phyloP scores from a whole-genome alignment of 2,113 vertebrate species.

The Callipepla squamata region DNA sequence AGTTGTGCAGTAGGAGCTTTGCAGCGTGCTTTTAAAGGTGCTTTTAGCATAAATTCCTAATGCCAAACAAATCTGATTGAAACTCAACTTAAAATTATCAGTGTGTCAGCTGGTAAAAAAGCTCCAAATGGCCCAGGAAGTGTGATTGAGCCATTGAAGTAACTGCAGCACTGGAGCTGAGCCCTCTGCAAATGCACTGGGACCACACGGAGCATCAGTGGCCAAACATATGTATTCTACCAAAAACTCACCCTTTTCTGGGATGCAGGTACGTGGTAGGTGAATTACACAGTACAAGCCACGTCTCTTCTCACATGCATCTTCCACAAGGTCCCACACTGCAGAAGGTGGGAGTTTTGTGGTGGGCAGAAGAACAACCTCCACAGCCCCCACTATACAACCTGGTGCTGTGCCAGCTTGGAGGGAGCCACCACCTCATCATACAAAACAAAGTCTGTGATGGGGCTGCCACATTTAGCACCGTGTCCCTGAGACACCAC shows the following conservation, averaged over 20 bases:
- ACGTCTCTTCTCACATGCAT: accelerated
- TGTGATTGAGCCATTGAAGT: accelerated
- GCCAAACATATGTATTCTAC: neutral
- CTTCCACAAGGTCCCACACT: neutral
- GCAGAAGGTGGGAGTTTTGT: neutral
- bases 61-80: neutral
- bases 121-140: neutral
- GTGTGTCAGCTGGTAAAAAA: neutral
- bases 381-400: neutral
- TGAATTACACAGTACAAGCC: neutral
- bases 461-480: neutral
- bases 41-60: neutral
- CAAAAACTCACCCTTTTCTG: neutral
- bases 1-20: neutral
- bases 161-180: neutral
- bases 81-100: neutral
- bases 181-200: neutral
- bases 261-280: neutral
- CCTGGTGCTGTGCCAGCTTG: accelerated
- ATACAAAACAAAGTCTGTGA: neutral
- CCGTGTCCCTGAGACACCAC: neutral
- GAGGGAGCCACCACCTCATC: neutral
- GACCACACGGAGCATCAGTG: accelerated
- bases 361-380: accelerated
- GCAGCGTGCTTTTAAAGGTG: neutral